These are phyloP conservation scores for Goniozus legneri DNA, from an alignment of 1,140 invertebrate species.

Conservation along the genomic window DNA sequence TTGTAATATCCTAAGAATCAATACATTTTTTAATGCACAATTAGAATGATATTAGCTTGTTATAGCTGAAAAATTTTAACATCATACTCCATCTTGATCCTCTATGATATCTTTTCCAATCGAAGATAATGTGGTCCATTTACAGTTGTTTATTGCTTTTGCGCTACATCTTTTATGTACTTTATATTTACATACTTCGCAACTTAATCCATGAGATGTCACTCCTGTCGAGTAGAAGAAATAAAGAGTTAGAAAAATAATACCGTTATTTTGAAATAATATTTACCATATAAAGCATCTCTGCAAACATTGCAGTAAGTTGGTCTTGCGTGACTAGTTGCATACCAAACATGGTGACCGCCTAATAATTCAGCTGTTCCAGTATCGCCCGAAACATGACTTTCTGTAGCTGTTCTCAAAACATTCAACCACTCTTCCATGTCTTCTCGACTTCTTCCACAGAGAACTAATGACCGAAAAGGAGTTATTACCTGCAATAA, in stretches of 20 bases:
- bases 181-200: conserved; percentile 96
- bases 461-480: conserved; percentile 77
- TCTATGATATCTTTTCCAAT: conserved; percentile 92
- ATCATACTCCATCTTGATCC: conserved; percentile 83
- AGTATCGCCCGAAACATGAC: conserved; percentile 61
- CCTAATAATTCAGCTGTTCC: conserved; percentile 71
- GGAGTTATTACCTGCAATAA: conserved; percentile 74
- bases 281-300: conserved; percentile 74
- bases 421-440: conserved; percentile 89
- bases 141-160: conserved; percentile 91
- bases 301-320: conserved; percentile 96
- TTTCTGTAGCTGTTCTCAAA: conserved; percentile 69
- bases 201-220: conserved; percentile 89
- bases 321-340: conserved; percentile 88
- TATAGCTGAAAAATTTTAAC: too few relatives aligned
- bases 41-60: conserved; percentile 8
- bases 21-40: conserved; percentile 8
- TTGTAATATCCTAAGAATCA: conserved; percentile 76
- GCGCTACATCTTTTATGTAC: conserved; percentile 90
- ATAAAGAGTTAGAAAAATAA: neutral
- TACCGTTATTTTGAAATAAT: conserved; percentile 2
- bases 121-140: conserved; percentile 93
- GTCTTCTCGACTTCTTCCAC: conserved; percentile 74
- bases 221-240: conserved; percentile 63
- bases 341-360: conserved; percentile 90